phyloP scores from a whole-genome alignment of 2,797 vertebrate species.

The Arrhamphus sclerolepis region DNA sequence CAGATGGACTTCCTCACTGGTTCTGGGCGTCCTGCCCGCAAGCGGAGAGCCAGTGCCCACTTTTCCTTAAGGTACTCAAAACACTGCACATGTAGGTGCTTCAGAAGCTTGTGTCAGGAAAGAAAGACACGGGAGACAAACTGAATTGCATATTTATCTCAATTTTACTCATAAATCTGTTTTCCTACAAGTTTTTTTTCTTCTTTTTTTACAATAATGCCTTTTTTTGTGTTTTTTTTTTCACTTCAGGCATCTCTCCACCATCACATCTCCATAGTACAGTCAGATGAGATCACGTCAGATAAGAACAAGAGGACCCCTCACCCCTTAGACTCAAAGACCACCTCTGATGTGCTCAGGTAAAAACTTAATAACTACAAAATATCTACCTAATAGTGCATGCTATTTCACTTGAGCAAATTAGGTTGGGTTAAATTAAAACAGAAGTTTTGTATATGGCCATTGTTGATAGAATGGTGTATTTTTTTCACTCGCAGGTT shows the following conservation, averaged over 20 bases:
- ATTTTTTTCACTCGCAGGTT: conserved; percentile 82
- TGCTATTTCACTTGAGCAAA: background rate
- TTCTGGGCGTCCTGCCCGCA: conserved; percentile 98
- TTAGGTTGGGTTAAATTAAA: background rate
- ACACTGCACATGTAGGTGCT: background rate
- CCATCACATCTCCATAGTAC: conserved; percentile 95
- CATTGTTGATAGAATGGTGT: background rate
- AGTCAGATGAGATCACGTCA: conserved; percentile 90
- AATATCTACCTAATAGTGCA: too few species aligned
- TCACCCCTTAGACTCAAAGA: conserved; percentile 97
- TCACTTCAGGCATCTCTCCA: conserved; percentile 90
- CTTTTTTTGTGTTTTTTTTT: conserved; percentile 18
- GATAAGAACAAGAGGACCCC: conserved; percentile 91
- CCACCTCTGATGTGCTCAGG: conserved; percentile 98
- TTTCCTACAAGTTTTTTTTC: background rate
- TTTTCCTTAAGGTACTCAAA: conserved; percentile 92
- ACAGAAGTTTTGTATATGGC: background rate
- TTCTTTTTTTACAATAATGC: conserved; percentile 7
- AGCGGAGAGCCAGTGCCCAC: conserved; percentile 96
- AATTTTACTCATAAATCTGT: too few species aligned
- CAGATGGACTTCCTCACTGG: conserved; percentile 95
- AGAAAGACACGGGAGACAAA: too few species aligned
- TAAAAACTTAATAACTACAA: conserved; percentile 55
- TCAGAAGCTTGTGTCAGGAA: background rate
- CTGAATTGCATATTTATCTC: too few species aligned